Evolutionary conservation across 2,797 vertebrate genomes (phyloP).

Genomic region (Australoheros facetus): DNA sequence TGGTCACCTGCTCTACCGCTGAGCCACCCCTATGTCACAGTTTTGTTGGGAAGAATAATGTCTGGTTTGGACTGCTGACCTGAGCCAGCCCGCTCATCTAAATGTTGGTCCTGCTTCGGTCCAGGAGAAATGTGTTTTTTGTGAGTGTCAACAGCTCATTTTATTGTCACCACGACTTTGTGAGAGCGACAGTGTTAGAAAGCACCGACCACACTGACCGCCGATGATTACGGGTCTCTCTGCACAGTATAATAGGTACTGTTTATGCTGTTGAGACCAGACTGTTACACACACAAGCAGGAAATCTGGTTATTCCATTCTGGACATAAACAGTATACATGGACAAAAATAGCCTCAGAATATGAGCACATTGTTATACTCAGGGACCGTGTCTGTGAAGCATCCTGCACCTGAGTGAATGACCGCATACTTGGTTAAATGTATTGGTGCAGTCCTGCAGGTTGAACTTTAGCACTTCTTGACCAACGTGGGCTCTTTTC

Average conservation of each 20-base stretch:
- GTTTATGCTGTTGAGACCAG: conserved; percentile 8
- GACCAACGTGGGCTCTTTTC: conserved; percentile 36
- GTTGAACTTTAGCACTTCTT: conserved; percentile 27
- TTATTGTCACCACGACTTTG: conserved; percentile 33
- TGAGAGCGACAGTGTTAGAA: neutral
- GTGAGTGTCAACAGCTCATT: conserved; percentile 15
- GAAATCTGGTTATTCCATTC: neutral
- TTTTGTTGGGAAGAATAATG: conserved; percentile 1
- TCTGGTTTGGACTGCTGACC: conserved; percentile 34
- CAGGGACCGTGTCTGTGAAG: neutral
- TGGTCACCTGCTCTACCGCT: too few species aligned
- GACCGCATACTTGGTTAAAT: neutral
- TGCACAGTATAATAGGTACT: neutral
- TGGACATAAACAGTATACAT: neutral
- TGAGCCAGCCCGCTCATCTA: conserved; percentile 17
- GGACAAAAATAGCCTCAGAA: conserved; percentile 7
- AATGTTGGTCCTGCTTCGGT: conserved; percentile 4
- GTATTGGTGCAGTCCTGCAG: conserved; percentile 1
- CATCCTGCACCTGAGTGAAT: neutral
- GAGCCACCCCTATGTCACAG: too few species aligned
- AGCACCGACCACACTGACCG: conserved; percentile 5
- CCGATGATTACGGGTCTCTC: conserved; percentile 9
- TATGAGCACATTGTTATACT: neutral
- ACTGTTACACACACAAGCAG: neutral
- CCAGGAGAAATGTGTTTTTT: conserved; percentile 11